These are phyloP conservation scores for Thamnophis elegans DNA, from an alignment of 2,797 vertebrate genomes.

Conservation along the genomic window DNA sequence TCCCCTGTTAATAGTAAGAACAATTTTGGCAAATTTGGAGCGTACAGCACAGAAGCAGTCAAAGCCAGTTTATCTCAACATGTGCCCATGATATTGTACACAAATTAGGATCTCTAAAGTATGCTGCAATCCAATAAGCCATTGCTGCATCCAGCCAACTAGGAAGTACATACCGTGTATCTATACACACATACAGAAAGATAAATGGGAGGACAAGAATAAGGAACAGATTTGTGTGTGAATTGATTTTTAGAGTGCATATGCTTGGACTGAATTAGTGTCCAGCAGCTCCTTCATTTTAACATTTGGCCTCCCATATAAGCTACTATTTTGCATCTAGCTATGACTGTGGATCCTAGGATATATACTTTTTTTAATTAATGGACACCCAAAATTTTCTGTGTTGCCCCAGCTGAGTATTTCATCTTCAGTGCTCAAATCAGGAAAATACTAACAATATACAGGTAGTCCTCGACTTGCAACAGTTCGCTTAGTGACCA, in stretches of 20 bases:
- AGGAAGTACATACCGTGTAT: background rate
- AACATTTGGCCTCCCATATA: background rate
- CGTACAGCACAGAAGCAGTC: background rate
- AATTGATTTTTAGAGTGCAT: background rate
- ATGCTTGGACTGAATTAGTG: background rate
- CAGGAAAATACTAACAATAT: background rate
- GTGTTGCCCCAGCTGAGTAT: background rate
- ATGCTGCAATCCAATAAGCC: background rate
- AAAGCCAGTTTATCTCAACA: background rate
- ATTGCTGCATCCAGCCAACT: background rate
- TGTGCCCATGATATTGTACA: background rate
- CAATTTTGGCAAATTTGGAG: background rate
- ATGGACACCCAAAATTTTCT: background rate
- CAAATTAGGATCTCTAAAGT: background rate
- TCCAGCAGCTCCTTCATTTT: background rate
- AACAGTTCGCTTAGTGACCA: background rate
- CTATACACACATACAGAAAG: background rate
- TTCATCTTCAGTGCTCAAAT: conserved; percentile 1
- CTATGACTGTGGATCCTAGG: background rate
- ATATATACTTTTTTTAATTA: background rate
- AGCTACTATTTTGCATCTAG: background rate
- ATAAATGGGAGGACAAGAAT: background rate
- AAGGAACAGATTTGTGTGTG: background rate
- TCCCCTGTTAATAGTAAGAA: background rate
- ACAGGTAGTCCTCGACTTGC: background rate